Base-by-base conservation (phyloP, 1,140 invertebrate species). In the Goniozus legneri region DNA sequence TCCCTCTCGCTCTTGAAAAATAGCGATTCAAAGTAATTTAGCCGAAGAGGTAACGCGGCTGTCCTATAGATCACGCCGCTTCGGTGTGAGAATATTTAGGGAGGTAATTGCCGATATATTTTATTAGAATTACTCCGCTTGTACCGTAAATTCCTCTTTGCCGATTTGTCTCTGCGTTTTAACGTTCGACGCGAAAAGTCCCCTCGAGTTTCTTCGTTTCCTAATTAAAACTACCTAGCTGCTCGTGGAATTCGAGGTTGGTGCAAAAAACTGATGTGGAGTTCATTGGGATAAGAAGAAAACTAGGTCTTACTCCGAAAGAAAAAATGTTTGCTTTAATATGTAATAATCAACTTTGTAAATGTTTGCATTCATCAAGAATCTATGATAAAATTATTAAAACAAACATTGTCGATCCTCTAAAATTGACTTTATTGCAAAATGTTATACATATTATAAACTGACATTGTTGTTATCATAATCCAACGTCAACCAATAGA, bases 71-170 rank as follows among this genome's bases (percentile, higher is more conserved):
- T 76, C 73, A 75, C 65, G 56, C 52, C 8, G 58, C 55, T 68
- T 65, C 64, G 54, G 64, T 60, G 63, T 57, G 69, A 69, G 73
- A 75, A 76, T 75, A 76, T 76, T 74, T 68, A 71, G 71, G 66
- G 67, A 65, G 60, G 69, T 75, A 76, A 76, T 76, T 75, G 70
- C 72, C 66, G 66, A 72, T 75, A 76, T 75, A 76, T 76, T 75
- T 75, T 65, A 68, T 70, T 69, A 67, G 56, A 68, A 69, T 62
- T 62, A 56, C 62, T 52, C 45, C 50, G 60, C 58, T 55, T 60
- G 60, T 65, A 61, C 67, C 69, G 62, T 76, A 73, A 76, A 76
- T 75, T 75, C 64, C 71, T 69, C 64, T 51, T 35, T 45, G 15
- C 51, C 54, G 59, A 10, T 60, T 58, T 74, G 69, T 73, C 69